A percentile compares a stretch with the other conserved stretches of the same genome.
Conservation (phyloP, 30 jellyfish, hydroid and myxozoan species). For the Cassiopea andromeda region DNA sequence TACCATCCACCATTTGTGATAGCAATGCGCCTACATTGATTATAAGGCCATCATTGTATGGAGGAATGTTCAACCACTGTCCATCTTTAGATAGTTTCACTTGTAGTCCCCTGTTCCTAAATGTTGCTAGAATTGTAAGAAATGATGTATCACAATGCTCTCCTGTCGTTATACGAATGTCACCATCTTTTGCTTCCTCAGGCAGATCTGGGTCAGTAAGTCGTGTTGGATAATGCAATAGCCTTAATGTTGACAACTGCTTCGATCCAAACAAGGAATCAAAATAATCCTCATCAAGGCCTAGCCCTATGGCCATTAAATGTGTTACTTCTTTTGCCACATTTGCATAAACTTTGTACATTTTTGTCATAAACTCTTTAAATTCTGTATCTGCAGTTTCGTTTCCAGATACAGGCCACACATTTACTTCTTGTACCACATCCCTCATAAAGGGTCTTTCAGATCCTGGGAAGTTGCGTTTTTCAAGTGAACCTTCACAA, state of each 20-base stretch:
- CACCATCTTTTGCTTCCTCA: constrained; percentile 82
- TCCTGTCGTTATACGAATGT: constrained; percentile 75
- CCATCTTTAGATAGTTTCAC: constrained; percentile 65
- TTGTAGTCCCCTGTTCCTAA: constrained; percentile 74
- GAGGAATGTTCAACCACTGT: constrained; percentile 83
- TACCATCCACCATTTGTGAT: constrained; percentile 40
- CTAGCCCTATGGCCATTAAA: constrained; percentile 78
- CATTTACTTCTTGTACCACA: constrained; percentile 71
- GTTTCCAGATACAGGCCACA: constrained; percentile 77
- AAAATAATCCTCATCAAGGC: constrained; percentile 32
- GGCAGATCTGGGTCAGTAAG: constrained; percentile 67
- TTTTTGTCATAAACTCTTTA: constrained; percentile 33
- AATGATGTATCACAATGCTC: constrained; percentile 78
- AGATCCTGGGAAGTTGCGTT: constrained; percentile 29
- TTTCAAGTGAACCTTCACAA: constrained; percentile 8
- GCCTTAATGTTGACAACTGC: constrained; percentile 72
- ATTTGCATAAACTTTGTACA: constrained; percentile 20
- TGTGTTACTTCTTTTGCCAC: constrained; percentile 38
- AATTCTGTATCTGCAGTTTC: constrained; percentile 46
- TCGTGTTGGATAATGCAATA: constrained; percentile 82
- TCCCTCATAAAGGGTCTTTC: constrained; percentile 73
- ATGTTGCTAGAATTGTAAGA: constrained; percentile 80
- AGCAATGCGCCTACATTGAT: constrained; percentile 75
- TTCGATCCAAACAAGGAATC: constrained; percentile 60
- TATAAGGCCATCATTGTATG: constrained; percentile 60